These are phyloP conservation scores for Plectropomus leopardus DNA, from an alignment of 2,113 vertebrate species.

Conservation along the genomic window DNA sequence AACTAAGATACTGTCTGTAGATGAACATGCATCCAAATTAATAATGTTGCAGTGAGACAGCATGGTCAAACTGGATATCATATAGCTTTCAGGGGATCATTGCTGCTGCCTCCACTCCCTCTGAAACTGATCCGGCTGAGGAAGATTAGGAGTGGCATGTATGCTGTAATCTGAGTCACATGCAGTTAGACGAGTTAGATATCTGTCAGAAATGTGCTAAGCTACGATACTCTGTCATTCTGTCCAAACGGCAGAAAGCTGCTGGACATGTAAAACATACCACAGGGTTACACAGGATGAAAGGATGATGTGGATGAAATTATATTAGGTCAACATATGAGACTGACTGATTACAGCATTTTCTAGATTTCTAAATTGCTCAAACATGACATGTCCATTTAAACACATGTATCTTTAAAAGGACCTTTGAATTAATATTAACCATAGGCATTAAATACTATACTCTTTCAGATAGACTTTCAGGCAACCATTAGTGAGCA, in stretches of 20 bases:
- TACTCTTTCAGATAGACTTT: background rate
- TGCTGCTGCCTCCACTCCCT: conserved; percentile 56
- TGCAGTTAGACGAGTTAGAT: conserved; percentile 62
- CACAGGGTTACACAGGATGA: background rate
- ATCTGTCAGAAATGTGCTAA: conserved; percentile 56
- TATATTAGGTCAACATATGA: background rate
- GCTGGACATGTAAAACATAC: background rate
- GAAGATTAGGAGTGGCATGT: conserved; percentile 75
- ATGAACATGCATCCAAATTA: background rate
- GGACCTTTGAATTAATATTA: background rate
- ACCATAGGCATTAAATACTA: background rate
- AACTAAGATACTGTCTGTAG: background rate
- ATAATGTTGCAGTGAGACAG: conserved; percentile 31
- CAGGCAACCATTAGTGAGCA: background rate
- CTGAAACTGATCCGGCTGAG: conserved; percentile 75
- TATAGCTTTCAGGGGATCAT: conserved; percentile 52
- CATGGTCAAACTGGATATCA: conserved; percentile 45
- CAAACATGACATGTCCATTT: no score
- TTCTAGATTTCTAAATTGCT: no score
- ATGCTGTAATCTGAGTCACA: conserved; percentile 80
- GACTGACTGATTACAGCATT: background rate
- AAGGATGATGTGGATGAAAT: background rate
- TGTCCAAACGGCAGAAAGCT: background rate
- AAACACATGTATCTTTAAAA: no score
- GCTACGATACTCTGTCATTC: conserved; percentile 34